Percentiles rank a stretch among this genome's conserved stretches.
Evolutionary conservation across 2,113 vertebrate species (phyloP).

Genomic region (Protobothrops mucrosquamatus): DNA sequence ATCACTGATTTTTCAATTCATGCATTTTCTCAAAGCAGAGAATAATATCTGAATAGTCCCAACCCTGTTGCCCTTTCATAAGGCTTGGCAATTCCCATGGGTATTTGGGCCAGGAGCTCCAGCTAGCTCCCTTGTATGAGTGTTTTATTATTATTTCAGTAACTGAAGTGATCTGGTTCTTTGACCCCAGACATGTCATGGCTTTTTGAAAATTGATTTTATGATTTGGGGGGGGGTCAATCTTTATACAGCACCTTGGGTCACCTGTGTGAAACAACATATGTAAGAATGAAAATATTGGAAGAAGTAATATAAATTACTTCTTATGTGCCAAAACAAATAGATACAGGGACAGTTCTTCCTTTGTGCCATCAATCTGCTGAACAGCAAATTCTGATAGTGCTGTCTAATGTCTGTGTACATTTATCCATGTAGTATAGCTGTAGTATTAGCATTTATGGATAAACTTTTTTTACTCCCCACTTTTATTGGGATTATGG

Average conservation of each 20-base stretch:
- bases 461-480: neutral
- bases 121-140: neutral
- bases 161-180: neutral
- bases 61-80: neutral
- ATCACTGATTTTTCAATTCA: neutral
- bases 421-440: neutral
- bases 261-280: neutral
- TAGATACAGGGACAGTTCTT: neutral
- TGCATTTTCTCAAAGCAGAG: neutral
- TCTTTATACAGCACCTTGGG: neutral
- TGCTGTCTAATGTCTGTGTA: neutral
- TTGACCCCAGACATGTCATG: neutral
- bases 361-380: neutral
- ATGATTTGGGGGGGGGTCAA: neutral
- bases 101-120: neutral
- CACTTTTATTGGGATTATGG: neutral
- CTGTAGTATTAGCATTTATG: neutral
- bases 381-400: neutral
- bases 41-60: neutral
- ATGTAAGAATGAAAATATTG: neutral
- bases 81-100: neutral
- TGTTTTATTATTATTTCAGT: neutral
- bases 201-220: neutral
- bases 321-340: neutral
- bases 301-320: neutral